These are phyloP conservation scores for Bradypus variegatus DNA, from an alignment of 2,797 vertebrate genomes.

Conservation along the genomic window DNA sequence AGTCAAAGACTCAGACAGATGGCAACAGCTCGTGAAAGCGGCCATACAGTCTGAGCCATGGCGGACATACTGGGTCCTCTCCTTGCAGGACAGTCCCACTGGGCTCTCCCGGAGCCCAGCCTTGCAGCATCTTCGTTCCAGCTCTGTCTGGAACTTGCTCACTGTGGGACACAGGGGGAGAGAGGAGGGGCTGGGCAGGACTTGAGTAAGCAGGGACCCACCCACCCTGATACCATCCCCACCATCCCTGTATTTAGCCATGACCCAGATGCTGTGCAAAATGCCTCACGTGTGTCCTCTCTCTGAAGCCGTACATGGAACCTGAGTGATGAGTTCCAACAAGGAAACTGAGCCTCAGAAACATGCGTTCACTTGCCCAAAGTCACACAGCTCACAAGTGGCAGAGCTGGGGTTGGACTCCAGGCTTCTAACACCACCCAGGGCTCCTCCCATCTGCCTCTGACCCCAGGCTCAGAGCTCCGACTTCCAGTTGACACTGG, in stretches of 20 bases:
- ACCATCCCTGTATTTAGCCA: neutral
- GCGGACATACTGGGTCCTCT: slow-evolving; percentile 75
- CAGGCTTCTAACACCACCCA: neutral
- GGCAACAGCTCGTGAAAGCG: slow-evolving; percentile 79
- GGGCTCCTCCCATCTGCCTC: neutral
- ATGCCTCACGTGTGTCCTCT: neutral
- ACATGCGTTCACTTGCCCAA: neutral
- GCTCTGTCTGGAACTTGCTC: slow-evolving; percentile 70
- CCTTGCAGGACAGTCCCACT: slow-evolving; percentile 75
- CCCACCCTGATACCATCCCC: fast-evolving
- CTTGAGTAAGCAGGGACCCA: neutral
- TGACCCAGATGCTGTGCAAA: neutral
- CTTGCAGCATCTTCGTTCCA: slow-evolving; percentile 74
- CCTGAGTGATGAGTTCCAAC: neutral
- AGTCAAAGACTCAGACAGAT: slow-evolving; percentile 1
- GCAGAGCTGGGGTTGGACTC: neutral
- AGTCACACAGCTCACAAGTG: neutral
- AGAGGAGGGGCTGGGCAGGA: neutral
- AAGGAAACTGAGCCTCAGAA: neutral
- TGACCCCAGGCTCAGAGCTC: neutral
- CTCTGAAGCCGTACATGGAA: neutral
- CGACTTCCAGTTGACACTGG: neutral
- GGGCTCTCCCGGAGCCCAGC: slow-evolving; percentile 78
- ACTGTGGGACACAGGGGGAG: slow-evolving; percentile 62
- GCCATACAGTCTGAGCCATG: slow-evolving; percentile 73